phyloP scores from a whole-genome alignment of 2,113 vertebrate species.

The Hypocryptadius cinnamomeus region DNA sequence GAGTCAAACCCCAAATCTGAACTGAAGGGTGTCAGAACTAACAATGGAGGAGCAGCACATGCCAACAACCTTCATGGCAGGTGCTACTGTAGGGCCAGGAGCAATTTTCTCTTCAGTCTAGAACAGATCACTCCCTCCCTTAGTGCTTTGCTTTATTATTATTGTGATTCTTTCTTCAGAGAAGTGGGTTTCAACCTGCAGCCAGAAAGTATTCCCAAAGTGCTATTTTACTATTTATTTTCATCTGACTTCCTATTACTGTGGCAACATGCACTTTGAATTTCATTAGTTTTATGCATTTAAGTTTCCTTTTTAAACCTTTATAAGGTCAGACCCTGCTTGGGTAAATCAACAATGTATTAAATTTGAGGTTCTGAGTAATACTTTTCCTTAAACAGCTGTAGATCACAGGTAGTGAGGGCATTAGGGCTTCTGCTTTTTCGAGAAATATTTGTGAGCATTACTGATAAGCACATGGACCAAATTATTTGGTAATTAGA shows the following conservation, averaged over 20 bases:
- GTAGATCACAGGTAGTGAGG: neutral
- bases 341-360: conserved; percentile 45
- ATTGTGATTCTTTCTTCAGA: neutral
- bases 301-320: conserved; percentile 41
- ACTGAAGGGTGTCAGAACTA: neutral
- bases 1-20: neutral
- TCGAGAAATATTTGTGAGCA: neutral
- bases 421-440: neutral
- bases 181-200: conserved; percentile 2
- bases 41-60: neutral
- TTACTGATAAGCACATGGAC: neutral
- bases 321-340: conserved; percentile 41
- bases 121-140: neutral
- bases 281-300: conserved; percentile 60
- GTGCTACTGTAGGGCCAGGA: neutral
- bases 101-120: neutral
- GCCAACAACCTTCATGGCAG: neutral
- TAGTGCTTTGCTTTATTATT: neutral
- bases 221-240: conserved; percentile 58
- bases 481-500: neutral
- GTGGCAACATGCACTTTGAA: conserved; percentile 47
- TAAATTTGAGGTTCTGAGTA: neutral
- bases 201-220: conserved; percentile 23
- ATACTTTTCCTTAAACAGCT: conserved; percentile 5
- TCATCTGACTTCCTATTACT: neutral